phyloP scores from a whole-genome alignment of 2,113 vertebrate species.

The Gnathonemus echidnorhynchus region DNA sequence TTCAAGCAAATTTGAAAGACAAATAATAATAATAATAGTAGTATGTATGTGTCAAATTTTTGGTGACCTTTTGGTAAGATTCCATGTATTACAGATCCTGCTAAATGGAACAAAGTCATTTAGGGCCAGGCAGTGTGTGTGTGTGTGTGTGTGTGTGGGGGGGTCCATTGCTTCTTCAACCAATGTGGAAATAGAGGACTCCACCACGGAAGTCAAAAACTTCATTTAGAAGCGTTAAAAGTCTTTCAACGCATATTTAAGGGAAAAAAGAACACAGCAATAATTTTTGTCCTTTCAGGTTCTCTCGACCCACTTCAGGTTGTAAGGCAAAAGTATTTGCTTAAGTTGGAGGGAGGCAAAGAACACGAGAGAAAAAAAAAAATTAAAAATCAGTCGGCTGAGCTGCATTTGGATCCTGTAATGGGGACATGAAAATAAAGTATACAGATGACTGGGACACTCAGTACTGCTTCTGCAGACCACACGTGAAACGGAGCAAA shows the following conservation, averaged over 20 bases:
- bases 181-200: background rate
- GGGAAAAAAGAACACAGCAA: background rate
- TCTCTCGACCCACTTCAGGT: background rate
- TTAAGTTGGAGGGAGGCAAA: background rate
- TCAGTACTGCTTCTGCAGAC: background rate
- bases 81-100: background rate
- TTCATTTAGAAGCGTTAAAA: background rate
- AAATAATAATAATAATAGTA: conserved; percentile 5
- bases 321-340: conserved; percentile 5
- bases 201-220: background rate
- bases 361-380: background rate
- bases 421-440: background rate
- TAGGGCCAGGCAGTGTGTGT: background rate
- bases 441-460: background rate
- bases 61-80: background rate
- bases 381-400: background rate
- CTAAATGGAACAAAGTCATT: background rate
- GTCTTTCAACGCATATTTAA: background rate
- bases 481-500: conserved; percentile 7
- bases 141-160: background rate
- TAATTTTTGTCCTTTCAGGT: background rate
- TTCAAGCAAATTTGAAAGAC: background rate
- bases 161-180: background rate
- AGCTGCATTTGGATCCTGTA: background rate
- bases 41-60: background rate